These are phyloP conservation scores for Maniola jurtina DNA, from an alignment of 1,140 invertebrate genomes.

Conservation along the genomic window DNA sequence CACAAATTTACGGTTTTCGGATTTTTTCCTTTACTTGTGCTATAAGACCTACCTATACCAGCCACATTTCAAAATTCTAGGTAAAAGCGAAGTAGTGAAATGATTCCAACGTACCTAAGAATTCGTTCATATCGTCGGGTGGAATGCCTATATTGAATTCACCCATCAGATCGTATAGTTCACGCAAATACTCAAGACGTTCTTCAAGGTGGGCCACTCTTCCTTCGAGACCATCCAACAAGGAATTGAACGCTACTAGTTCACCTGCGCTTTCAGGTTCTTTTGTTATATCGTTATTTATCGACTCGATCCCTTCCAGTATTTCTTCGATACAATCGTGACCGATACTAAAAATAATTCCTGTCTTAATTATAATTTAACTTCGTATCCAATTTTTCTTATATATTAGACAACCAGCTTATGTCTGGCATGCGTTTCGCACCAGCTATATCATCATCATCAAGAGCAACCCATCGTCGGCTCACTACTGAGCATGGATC, in stretches of 20 bases:
- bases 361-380: neutral
- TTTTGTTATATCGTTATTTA: slow-evolving; percentile 55
- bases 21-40: too few relatives aligned
- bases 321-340: slow-evolving; percentile 61
- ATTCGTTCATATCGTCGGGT: slow-evolving; percentile 78
- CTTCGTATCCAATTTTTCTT: neutral
- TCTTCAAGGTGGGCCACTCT: slow-evolving; percentile 68
- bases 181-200: slow-evolving; percentile 73
- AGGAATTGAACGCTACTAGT: slow-evolving; percentile 68
- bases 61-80: too few relatives aligned
- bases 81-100: too few relatives aligned
- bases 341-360: slow-evolving; percentile 48
- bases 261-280: slow-evolving; percentile 64
- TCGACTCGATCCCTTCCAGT: slow-evolving; percentile 49
- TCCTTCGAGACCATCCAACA: slow-evolving; percentile 73
- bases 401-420: too few relatives aligned
- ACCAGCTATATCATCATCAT: too few relatives aligned
- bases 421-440: too few relatives aligned
- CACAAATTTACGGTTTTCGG: too few relatives aligned
- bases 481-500: too few relatives aligned
- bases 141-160: slow-evolving; percentile 76
- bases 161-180: slow-evolving; percentile 78
- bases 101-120: slow-evolving; percentile 52
- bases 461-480: too few relatives aligned
- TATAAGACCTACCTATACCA: too few relatives aligned